Conservation (phyloP, 2,113 vertebrate genomes). For the Felis catus region DNA sequence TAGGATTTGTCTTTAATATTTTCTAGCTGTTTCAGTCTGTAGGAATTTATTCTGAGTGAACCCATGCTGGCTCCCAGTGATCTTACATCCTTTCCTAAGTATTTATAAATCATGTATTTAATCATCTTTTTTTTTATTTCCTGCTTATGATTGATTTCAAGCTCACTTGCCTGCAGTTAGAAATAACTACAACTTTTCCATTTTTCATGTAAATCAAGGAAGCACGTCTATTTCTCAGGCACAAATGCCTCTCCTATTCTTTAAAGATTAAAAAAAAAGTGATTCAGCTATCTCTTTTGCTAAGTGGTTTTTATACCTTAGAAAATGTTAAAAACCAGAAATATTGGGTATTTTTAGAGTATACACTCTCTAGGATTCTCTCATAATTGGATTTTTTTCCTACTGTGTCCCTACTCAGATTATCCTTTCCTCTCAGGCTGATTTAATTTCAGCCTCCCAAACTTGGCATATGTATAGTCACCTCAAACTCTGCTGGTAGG, state of each 20-base stretch:
- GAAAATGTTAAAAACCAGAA: not conserved
- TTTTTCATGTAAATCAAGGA: not conserved
- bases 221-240: not conserved
- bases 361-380: not conserved
- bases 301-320: not conserved
- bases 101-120: slow-evolving; percentile 12
- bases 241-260: not conserved
- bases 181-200: not conserved
- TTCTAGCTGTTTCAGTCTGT: not conserved
- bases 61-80: not conserved
- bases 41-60: slow-evolving; percentile 41
- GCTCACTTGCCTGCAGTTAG: not conserved
- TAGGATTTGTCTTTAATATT: not conserved
- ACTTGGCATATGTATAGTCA: not conserved
- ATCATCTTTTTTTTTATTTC: not conserved
- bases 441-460: not conserved
- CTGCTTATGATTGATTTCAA: not conserved
- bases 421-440: not conserved
- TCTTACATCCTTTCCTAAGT: not conserved
- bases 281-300: not conserved
- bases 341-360: not conserved
- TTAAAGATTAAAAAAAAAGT: not conserved
- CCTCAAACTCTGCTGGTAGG: not conserved
- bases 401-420: not conserved
- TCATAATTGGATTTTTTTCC: not conserved